Base-by-base conservation (phyloP, 1,140 invertebrate species). In the Trinorchestia longiramus region DNA sequence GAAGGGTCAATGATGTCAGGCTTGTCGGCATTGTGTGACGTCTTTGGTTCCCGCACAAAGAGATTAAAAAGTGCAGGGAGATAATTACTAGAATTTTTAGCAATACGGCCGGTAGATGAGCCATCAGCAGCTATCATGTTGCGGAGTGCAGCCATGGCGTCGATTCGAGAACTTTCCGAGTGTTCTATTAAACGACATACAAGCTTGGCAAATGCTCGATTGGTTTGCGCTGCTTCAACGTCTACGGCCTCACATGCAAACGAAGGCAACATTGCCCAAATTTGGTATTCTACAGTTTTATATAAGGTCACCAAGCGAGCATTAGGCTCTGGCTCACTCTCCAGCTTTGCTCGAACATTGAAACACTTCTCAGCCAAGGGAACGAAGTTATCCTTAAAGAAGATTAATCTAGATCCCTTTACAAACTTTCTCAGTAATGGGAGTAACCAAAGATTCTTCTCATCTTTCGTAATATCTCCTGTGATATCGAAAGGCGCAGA, bases 261-360 rank as follows among this genome's bases (percentile, higher is more conserved):
- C 97, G 98, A 98, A 0, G 99, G 99, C 41, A 99, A 97, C 36
- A 99, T 97, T 41, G 98, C 98, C 99, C 99, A 99, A 45, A 99
- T 98, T 97, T 99, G 99, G 57, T 98, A 97, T 97, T 98, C 98
- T 0, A 99, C 97, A 40, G 99, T 97, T 96, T 99, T 98, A 97
- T 98, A 99, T 19, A 98, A 98, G 97, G 98, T 98, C 0, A 98
- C 98, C 44, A 98, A 98, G 0, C 98, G 98, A 1, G 97, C 97
- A 97, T 98, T 98, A 95, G 98, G 98, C 77, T 97, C 97, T 96
- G 97, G 97, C 42, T 98, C 97, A 15, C 98, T 97, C 97, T 98
- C 97, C 53, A 98, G 97, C 36, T 98, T 97, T n/a, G 91, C 42
- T 42, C 95, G 11, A 36, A 97, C 88, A 43, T 95, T 43, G 96